Conservation (phyloP, 2,797 vertebrate genomes). For the Pelodytes ibericus region DNA sequence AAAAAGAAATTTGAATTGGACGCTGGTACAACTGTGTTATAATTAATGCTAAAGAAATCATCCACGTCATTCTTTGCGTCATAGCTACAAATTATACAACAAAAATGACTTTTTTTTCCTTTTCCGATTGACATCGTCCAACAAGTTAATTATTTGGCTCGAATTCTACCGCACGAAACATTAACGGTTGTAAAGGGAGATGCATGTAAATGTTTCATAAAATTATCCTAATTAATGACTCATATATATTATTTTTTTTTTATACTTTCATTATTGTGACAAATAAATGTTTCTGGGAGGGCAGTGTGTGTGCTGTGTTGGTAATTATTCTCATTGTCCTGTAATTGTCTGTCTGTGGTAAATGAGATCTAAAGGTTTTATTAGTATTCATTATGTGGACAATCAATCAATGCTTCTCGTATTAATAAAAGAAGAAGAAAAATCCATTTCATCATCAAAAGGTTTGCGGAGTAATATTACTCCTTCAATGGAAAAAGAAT, state of each 20-base stretch:
- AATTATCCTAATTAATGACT: conserved; percentile 59
- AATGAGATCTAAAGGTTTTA: conserved; percentile 65
- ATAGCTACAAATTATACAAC: neutral
- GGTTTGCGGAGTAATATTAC: neutral
- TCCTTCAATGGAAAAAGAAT: too few species aligned
- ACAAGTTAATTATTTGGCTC: conserved; percentile 38
- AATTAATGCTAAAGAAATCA: neutral
- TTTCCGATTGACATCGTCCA: neutral
- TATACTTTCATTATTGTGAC: conserved; percentile 62
- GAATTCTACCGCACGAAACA: conserved; percentile 52
- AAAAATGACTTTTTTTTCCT: neutral
- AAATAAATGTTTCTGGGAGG: conserved; percentile 60
- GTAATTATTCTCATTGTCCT: conserved; percentile 65
- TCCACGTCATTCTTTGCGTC: neutral
- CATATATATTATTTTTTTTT: conserved; percentile 61
- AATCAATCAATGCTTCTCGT: conserved; percentile 32
- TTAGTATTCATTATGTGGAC: conserved; percentile 63
- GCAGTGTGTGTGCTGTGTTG: conserved; percentile 61
- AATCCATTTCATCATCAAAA: conserved; percentile 7
- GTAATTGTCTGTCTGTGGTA: conserved; percentile 62
- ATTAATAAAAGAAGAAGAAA: conserved; percentile 50
- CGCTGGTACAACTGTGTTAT: neutral
- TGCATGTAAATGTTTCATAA: conserved; percentile 61
- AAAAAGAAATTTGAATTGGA: too few species aligned
- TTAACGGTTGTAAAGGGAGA: conserved; percentile 42